Base-by-base conservation (phyloP, 2,888 invertebrate genomes). In the Nipponacmea schrenckii region DNA sequence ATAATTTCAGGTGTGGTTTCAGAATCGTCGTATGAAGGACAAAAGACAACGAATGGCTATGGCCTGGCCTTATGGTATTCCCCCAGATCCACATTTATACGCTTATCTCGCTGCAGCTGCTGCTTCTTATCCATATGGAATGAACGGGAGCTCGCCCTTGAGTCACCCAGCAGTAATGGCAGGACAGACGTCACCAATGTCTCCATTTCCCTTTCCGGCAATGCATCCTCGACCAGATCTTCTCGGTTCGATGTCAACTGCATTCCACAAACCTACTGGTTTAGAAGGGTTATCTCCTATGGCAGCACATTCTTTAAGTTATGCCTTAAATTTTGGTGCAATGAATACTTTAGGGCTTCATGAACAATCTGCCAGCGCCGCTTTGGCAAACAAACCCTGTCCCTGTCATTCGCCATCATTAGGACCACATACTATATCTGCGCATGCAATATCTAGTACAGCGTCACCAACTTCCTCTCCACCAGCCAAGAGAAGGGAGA, bases 1-100 rank as follows among this genome's bases (percentile, higher is more conserved):
- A 39, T 24, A 69, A 67, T 69, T 78, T 20, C 78, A 88, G 88
- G 86, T 88, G 27, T 99, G 98, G 98, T 99, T 99, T 89, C 97
- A 97, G 92, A 97, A 97, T 89, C 92, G 97, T 48, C 91, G 97
- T 66, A 97, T 97, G 96, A 97, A 99, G 88, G 98, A 99, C 91
- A 99, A 99, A 85, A 92, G 98, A 0, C 98, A 99, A 87, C 91
- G 96, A 20, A 94, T 97, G 89, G 96, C 97, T 0, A 93, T 98
- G 79, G 94, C 96, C 0, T 98, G 98, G 97, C 97, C 98, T 0
- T 96, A 96, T 90, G 84, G 84, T 24, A 82, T 84, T 20, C 83
- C 95, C 17, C 82, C 95, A 0, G 97, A 98, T 85, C 97, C 97
- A 0, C 94, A 96, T 0, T 93, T 98, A 84, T 96, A 97, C 2